Base-by-base conservation (phyloP, 1,140 invertebrate species). In the Drosophila eugracilis region DNA sequence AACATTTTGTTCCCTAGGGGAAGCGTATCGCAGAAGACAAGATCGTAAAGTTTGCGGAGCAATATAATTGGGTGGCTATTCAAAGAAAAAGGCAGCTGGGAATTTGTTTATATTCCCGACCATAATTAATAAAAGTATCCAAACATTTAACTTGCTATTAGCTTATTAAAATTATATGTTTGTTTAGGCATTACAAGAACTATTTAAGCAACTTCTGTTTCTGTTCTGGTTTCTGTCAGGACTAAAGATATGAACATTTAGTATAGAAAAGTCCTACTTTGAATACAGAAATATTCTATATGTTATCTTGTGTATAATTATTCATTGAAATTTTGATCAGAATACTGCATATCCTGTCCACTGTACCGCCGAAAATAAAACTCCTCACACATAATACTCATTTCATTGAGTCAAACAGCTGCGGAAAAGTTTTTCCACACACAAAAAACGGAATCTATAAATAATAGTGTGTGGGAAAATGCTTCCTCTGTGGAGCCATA, bases 371-470 rank as follows among this genome's bases (percentile, higher is more conserved):
- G 10, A 12, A 14, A 59, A 22, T 41, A 21, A 24, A 52, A 69
- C 48, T 70, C 24, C 42, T 47, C 9, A 15, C 9, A 45, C 30
- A 50, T 30, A 59, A 60, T 60, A 47, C 15, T 6, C 2, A 37
- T 49, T 44, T 71, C 66, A 59, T 71, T 59, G 67, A 71, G 65
- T 36, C 36, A 26, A 45, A 72, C 21, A 49, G 57, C 50, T 63
- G 36, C 28, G n/a, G 21, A 17, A 44, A 42, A 65, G 49, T 37
- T 59, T 42, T 81, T 83, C 30, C 69, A 78, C 75, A 57, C 48
- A 75, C 75, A 78, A 78, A 83, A 78, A 67, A 42, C 15, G 22
- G 34, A 69, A 50, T 83, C 79, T 84, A 84, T 75, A 75, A 85
- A 85, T 84, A 85, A 71, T 60, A 52, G 48, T 39, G 78, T 66